Conservation (phyloP, 1,140 invertebrate species). For the Papilio helenus region DNA sequence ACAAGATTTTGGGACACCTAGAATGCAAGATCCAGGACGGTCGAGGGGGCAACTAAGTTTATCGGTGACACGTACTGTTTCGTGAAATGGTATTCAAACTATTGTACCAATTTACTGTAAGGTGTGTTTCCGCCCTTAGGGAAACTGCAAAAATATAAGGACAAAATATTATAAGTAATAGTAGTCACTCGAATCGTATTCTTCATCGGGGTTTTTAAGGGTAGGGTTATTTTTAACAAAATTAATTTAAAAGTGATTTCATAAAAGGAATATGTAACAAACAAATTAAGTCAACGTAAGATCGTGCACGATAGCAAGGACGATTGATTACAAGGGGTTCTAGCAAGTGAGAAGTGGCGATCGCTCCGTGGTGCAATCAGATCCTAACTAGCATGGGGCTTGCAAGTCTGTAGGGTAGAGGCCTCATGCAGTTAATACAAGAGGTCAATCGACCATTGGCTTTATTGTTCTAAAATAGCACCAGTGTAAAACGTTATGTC, state of each 20-base stretch:
- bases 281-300: not conserved
- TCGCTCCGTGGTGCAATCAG: slow-evolving; percentile 6
- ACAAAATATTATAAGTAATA: not conserved
- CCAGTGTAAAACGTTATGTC: too few species aligned
- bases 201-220: not conserved
- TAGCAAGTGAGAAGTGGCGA: slow-evolving; percentile 12
- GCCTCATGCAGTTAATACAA: not conserved
- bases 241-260: too few species aligned
- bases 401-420: not conserved
- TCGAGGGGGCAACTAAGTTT: too few species aligned
- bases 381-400: slow-evolving; percentile 7
- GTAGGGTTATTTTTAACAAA: too few species aligned
- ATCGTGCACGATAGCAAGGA: not conserved
- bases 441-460: not conserved
- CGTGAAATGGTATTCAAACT: too few species aligned
- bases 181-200: not conserved
- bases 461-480: not conserved
- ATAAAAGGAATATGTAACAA: not conserved
- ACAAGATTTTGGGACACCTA: too few species aligned
- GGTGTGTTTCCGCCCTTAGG: not conserved
- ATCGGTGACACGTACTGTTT: too few species aligned
- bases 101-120: too few species aligned
- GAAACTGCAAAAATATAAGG: not conserved
- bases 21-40: too few species aligned
- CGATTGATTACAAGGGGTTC: slow-evolving; percentile 14